These are phyloP conservation scores for Lycocorax pyrrhopterus DNA, from an alignment of 2,113 vertebrate genomes.

Conservation along the genomic window DNA sequence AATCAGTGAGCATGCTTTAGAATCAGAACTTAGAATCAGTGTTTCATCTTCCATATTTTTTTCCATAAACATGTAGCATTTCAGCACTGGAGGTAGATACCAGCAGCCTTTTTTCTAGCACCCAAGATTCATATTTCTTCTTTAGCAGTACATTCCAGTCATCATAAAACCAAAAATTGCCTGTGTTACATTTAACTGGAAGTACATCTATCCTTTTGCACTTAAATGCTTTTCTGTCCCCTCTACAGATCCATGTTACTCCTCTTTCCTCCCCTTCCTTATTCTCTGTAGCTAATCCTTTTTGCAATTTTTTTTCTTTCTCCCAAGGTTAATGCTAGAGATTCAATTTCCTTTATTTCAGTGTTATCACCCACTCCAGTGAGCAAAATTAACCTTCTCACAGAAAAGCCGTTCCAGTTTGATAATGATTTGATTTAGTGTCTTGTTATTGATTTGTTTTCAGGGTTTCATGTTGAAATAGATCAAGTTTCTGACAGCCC, in stretches of 20 bases:
- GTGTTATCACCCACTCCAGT: constrained; percentile 39
- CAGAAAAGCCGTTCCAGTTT: constrained; percentile 39
- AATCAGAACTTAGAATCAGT: background rate
- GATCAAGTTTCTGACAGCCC: constrained; percentile 67
- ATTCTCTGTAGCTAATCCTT: background rate
- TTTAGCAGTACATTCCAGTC: background rate
- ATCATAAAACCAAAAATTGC: background rate
- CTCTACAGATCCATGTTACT: background rate
- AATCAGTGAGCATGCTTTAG: background rate
- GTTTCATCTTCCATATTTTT: background rate
- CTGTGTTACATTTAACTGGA: background rate
- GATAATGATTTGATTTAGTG: constrained; percentile 68
- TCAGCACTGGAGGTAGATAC: background rate
- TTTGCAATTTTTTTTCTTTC: background rate
- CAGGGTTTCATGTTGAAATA: constrained; percentile 62
- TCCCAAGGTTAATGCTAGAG: constrained; percentile 32
- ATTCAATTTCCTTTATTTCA: constrained; percentile 48
- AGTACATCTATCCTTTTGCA: background rate
- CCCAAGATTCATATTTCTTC: background rate
- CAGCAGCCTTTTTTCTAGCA: background rate
- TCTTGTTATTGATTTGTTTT: constrained; percentile 69
- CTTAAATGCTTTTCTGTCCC: background rate
- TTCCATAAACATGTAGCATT: background rate
- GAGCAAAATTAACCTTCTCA: constrained; percentile 66
- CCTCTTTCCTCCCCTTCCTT: background rate